phyloP scores from a whole-genome alignment of 1,140 invertebrate genomes.

The Apis dorsata region DNA sequence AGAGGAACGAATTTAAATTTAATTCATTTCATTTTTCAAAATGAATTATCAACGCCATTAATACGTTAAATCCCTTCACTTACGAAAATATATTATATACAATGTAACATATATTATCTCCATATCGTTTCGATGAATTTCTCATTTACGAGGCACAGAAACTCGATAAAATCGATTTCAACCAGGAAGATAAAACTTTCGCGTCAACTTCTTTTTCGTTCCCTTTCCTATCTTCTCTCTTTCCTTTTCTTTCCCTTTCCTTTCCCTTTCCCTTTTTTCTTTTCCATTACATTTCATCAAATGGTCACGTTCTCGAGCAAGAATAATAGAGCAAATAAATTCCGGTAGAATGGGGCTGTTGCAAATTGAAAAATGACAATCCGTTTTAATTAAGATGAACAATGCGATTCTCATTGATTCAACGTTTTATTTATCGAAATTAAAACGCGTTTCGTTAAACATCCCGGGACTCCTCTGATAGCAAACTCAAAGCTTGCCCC shows the following conservation, averaged over 20 bases:
- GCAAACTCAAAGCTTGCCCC: not conserved
- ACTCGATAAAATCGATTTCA: too few species aligned
- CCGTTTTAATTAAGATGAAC: constrained; percentile 27
- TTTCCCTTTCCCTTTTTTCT: not conserved
- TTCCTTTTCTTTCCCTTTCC: not conserved
- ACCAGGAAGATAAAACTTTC: too few species aligned
- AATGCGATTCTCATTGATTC: constrained; percentile 19
- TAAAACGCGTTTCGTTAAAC: constrained; percentile 12
- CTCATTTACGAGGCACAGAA: too few species aligned
- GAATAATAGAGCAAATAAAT: constrained; percentile 15
- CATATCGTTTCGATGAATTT: too few species aligned
- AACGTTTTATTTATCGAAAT: constrained; percentile 19
- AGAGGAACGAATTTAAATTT: too few species aligned
- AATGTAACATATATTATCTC: too few species aligned
- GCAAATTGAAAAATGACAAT: constrained; percentile 32
- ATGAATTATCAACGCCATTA: too few species aligned
- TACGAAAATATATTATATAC: too few species aligned
- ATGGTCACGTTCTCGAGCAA: not conserved
- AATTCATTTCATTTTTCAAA: too few species aligned
- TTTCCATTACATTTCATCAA: not conserved
- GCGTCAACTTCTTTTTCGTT: too few species aligned
- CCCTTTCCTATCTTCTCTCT: not conserved
- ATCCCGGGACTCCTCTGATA: not conserved
- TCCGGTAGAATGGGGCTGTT: not conserved
- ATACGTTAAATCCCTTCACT: too few species aligned